A percentile compares a stretch with the other conserved stretches of the same genome.
These are phyloP conservation scores for Scleropages formosus DNA, from an alignment of 2,797 vertebrate genomes.

Conservation along the genomic window DNA sequence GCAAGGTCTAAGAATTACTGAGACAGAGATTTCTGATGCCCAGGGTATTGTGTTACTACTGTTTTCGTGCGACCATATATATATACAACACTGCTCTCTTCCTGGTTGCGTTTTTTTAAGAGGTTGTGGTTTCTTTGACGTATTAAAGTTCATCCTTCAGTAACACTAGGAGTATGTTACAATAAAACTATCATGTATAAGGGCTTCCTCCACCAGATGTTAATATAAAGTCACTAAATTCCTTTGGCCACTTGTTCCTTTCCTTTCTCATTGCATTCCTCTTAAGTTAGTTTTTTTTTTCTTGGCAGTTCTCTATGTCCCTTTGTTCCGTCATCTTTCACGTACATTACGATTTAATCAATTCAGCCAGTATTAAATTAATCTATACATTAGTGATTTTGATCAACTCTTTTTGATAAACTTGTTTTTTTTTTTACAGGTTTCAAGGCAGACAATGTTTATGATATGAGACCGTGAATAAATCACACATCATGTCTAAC, in stretches of 20 bases:
- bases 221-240: neutral
- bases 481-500: constrained; percentile 6
- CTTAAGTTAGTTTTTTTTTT: neutral
- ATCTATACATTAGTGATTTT: neutral
- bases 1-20: no score
- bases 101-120: no score
- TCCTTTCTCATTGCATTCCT: neutral
- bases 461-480: constrained; percentile 57
- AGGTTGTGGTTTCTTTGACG: no score
- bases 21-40: no score
- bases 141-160: no score
- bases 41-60: no score
- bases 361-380: neutral
- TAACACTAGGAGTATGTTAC: neutral
- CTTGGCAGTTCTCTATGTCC: neutral
- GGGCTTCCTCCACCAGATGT: neutral
- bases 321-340: neutral
- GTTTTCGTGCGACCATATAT: no score
- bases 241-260: neutral
- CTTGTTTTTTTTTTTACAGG: constrained; percentile 47
- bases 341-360: neutral
- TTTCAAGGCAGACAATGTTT: constrained; percentile 26
- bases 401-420: constrained; percentile 17
- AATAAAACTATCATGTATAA: neutral
- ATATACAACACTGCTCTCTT: no score